These are phyloP conservation scores for Heliconius charithonia DNA, from an alignment of 2,888 invertebrate genomes.

Conservation along the genomic window DNA sequence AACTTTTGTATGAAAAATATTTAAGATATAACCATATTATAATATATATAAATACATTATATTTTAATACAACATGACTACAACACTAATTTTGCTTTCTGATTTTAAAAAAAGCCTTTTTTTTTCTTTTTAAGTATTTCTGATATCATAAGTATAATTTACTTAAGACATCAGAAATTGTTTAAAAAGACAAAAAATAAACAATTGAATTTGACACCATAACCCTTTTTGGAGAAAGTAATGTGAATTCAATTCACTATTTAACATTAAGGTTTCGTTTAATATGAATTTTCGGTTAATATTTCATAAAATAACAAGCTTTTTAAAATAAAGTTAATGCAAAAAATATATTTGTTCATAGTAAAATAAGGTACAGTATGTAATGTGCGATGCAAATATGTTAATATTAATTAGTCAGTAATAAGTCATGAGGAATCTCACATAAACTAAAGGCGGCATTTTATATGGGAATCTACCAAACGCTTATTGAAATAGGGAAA, in stretches of 20 bases:
- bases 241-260: constrained; percentile 16
- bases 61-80: background rate
- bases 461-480: constrained; percentile 8
- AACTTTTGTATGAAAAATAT: background rate
- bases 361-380: constrained; percentile 7
- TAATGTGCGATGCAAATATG: constrained; percentile 2
- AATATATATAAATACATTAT: background rate
- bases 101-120: background rate
- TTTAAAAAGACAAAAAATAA: too few species aligned
- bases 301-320: constrained; percentile 9
- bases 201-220: constrained; percentile 9
- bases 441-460: constrained; percentile 5
- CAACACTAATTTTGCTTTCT: background rate
- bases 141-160: background rate
- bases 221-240: background rate
- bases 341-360: constrained; percentile 10
- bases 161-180: too few species aligned
- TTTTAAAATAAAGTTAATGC: background rate
- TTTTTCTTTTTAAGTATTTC: background rate
- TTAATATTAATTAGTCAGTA: background rate
- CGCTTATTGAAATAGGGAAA: background rate
- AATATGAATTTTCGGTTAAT: too few species aligned
- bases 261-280: background rate
- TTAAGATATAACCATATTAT: background rate
- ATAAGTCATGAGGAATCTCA: constrained; percentile 19